These are phyloP conservation scores for Diarsia brunnea DNA, from an alignment of 2,888 invertebrate genomes.

Conservation along the genomic window DNA sequence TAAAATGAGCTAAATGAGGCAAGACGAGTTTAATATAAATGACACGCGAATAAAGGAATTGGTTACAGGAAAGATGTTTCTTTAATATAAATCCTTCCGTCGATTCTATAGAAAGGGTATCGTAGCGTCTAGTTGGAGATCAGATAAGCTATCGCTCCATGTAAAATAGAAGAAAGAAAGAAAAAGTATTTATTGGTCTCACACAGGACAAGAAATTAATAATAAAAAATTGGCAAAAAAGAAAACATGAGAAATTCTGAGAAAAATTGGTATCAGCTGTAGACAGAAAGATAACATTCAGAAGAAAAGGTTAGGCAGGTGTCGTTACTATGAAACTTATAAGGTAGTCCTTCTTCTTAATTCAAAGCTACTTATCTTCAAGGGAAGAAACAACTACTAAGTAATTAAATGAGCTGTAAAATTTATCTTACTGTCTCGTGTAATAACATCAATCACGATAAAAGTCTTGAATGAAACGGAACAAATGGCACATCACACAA, in stretches of 20 bases:
- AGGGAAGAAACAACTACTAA: neutral
- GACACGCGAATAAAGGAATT: neutral
- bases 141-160: too few relatives aligned
- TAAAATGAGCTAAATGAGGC: neutral
- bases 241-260: too few relatives aligned
- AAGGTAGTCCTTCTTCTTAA: neutral
- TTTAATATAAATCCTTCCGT: too few relatives aligned
- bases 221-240: too few relatives aligned
- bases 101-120: too few relatives aligned
- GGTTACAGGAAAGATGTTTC: neutral
- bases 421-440: neutral
- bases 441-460: constrained; percentile 44
- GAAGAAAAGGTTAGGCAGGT: neutral
- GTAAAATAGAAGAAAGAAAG: too few relatives aligned
- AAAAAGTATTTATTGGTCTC: too few relatives aligned
- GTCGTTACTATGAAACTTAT: neutral
- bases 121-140: too few relatives aligned
- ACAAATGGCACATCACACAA: constrained; percentile 46
- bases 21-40: too few relatives aligned
- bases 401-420: constrained; percentile 19
- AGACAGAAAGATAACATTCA: accelerated
- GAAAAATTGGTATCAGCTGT: too few relatives aligned
- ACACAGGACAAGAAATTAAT: too few relatives aligned
- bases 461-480: constrained; percentile 24
- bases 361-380: constrained; percentile 1